Base-by-base conservation (phyloP, 2,888 invertebrate species). In the Allolobophora icterica region DNA sequence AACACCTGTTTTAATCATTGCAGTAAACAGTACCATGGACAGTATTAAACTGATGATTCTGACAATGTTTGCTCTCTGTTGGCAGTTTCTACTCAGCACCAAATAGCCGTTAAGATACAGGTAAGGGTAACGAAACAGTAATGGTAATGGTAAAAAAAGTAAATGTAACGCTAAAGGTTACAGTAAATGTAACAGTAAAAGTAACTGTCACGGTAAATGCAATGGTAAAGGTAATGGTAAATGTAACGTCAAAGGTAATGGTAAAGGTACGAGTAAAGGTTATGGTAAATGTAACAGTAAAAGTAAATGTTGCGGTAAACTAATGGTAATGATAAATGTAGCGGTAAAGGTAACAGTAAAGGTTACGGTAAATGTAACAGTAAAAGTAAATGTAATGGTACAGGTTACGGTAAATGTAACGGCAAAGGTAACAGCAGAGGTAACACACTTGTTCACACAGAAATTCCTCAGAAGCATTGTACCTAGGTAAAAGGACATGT, bases 1-100 rank as follows among this genome's bases (percentile, higher is more conserved):
- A n/a, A n/a, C 71, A 71, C 71, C 30, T 71, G 71, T 71, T 71
- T 71, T 71, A 71, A 71, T 71, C 71, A 52, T 52, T 71, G 71
- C 71, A 71, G 30, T 71, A 71, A 71, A 71, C 71, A 71, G 24
- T 52, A 52, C 1, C 3, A 52, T 1, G 21, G 52, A 52, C 24
- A 52, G 52, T 52, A 5, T 52, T 52, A 1, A 52, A 21, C 52
- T 24, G 24, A 52, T 19, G 21, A 52, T 30, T n/a, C 71, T 71
- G 30, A n/a, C 71, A 71, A 71, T 71, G 71, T 71, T 71, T 71
- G 71, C 71, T n/a, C 71, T 71, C 8, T n/a, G 71, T 71, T 0
- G 71, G 71, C 71, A 30, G n/a, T 71, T 71, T 71, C n/a, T 13
- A 71, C 30, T 71, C 71, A n/a, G n/a, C 71, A 33, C n/a, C 35